These are phyloP conservation scores for Colossoma macropomum DNA, from an alignment of 2,113 vertebrate species.

Conservation along the genomic window DNA sequence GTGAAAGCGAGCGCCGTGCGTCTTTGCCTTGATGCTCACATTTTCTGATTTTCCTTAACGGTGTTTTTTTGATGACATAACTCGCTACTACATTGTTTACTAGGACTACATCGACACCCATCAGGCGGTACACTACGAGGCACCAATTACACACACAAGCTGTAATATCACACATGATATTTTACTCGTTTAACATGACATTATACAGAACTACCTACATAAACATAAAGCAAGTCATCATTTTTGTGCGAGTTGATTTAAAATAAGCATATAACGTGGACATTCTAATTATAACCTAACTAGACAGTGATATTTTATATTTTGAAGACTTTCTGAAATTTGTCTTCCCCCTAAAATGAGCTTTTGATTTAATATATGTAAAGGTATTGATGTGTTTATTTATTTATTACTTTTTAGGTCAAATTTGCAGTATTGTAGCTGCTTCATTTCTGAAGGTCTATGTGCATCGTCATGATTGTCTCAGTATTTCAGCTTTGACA, in stretches of 20 bases:
- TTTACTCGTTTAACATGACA: background rate
- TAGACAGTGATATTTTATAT: too few species aligned
- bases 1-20: background rate
- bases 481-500: background rate
- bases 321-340: too few species aligned
- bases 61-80: constrained; percentile 2
- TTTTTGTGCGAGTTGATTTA: too few species aligned
- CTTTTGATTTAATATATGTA: too few species aligned
- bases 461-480: background rate
- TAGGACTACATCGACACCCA: constrained; percentile 26
- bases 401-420: too few species aligned
- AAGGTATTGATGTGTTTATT: too few species aligned
- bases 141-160: background rate
- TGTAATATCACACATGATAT: background rate
- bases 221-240: too few species aligned
- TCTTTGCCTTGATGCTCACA: background rate
- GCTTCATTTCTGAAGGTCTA: background rate
- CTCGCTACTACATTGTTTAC: constrained; percentile 50
- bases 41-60: background rate
- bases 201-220: too few species aligned
- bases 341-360: too few species aligned
- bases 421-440: background rate
- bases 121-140: background rate
- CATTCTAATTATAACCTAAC: too few species aligned
- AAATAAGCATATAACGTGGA: too few species aligned